Conservation (phyloP, 2,888 invertebrate species). For the Euplagia quadripunctaria region DNA sequence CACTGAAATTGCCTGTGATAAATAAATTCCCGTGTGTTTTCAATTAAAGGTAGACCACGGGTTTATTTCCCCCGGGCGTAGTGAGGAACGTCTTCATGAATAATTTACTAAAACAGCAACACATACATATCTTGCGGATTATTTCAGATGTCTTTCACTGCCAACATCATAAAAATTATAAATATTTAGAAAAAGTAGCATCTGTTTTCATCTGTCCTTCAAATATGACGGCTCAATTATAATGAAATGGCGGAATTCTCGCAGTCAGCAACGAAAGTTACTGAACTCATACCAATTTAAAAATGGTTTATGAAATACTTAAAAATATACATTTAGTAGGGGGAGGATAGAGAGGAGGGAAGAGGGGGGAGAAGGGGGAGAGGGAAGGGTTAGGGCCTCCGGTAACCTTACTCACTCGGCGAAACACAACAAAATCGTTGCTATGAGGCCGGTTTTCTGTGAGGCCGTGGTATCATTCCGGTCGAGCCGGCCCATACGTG, state of each 20-base stretch:
- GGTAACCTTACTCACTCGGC: too few species aligned
- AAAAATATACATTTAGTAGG: too few species aligned
- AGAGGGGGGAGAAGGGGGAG: too few species aligned
- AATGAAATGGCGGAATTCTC: neutral
- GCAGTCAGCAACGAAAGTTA: neutral
- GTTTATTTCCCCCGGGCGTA: constrained; percentile 15
- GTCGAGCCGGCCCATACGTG: too few species aligned
- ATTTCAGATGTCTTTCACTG: neutral
- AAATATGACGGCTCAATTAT: neutral
- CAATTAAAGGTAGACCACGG: constrained; percentile 19
- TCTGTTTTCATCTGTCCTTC: neutral
- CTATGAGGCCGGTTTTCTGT: too few species aligned
- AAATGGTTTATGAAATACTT: neutral
- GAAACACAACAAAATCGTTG: too few species aligned
- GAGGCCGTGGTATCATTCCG: too few species aligned
- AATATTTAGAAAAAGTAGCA: neutral
- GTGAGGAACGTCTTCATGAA: neutral
- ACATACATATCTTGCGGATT: neutral
- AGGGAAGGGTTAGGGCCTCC: too few species aligned
- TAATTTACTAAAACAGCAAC: neutral
- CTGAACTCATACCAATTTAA: neutral
- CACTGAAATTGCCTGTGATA: constrained; percentile 3
- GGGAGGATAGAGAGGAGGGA: too few species aligned
- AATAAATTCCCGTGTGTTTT: constrained; percentile 14
- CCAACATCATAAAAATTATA: neutral